Base-by-base conservation (phyloP, 2,797 vertebrate species). In the Gallirallus australis region DNA sequence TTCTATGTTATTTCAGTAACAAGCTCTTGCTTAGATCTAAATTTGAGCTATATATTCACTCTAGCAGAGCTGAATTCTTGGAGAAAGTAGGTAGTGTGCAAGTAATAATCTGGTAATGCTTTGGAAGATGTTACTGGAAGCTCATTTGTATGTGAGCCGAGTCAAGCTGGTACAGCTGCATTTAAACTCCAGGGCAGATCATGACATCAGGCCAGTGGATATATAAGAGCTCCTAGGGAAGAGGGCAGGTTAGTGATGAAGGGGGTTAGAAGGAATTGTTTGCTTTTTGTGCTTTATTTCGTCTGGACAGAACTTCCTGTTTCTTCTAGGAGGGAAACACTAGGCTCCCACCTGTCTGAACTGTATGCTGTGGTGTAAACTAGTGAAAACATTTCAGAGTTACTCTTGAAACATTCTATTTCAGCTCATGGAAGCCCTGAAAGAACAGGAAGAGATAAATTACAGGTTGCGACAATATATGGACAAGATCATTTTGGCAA, bases 391-490 rank as follows among this genome's bases (percentile, higher is more conserved):
- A 21, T 81, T 84, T 64, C 33, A 81, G 47, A 89, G 17, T 89
- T 94, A 90, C 61, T 85, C 47, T 79, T 48, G 53, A 57, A 72
- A 86, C 68, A 54, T 86, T 90, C 87, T 76, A 12, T 97, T 94
- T 94, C 97, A 99, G 99, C 97, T 99, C 77, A 99, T 99, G 99
- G 99, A 99, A 96, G 99, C 99, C 90, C 98, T 99, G 61, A 99
- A 99, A 97, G 99, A 99, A 88, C 99, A 99, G 97, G 99, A 99
- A 91, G 99, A 99, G 96, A 99, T 99, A 91, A 99, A 99, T 95
- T 97, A 98, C 72, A 98, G 99, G 30, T 98, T 99, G 86, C 98
- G 99, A 53, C 99, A 99, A 94, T 99, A 99, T 97, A 99, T 99
- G 99, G 99, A 99, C 98, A 99, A 99, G 98, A 99, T 99, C 33